A percentile compares a stretch with the other conserved stretches of the same genome.
These are phyloP conservation scores for Nymphalis urticae DNA, from an alignment of 2,888 invertebrate species.

Conservation along the genomic window DNA sequence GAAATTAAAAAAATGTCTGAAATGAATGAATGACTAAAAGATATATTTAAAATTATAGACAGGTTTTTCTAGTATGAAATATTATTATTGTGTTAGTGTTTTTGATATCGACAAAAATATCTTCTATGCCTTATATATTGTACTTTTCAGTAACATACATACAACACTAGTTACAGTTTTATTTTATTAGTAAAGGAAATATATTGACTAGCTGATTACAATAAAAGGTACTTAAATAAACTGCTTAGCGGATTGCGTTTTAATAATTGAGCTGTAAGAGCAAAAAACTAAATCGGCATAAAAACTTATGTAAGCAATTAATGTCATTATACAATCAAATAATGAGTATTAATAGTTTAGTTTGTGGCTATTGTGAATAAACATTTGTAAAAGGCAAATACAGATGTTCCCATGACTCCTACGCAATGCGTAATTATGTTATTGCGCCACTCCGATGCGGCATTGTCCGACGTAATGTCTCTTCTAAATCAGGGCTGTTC, in stretches of 20 bases:
- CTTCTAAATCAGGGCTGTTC: constrained; percentile 73
- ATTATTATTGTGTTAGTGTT: too few relatives aligned
- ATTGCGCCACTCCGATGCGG: constrained; percentile 61
- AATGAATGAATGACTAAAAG: too few relatives aligned
- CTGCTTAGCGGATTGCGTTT: background rate
- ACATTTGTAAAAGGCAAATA: constrained; percentile 32
- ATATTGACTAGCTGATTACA: background rate
- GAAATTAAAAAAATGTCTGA: too few relatives aligned
- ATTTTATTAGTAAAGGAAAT: too few relatives aligned
- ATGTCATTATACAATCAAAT: constrained; percentile 30
- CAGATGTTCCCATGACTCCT: constrained; percentile 70
- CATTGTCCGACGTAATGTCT: constrained; percentile 75
- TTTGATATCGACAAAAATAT: too few relatives aligned
- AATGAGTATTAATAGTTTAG: constrained; percentile 26
- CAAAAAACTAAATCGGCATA: background rate
- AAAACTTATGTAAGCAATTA: constrained; percentile 26
- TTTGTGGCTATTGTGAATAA: constrained; percentile 25
- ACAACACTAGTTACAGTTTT: too few relatives aligned
- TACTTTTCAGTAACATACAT: too few relatives aligned
- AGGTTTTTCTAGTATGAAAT: too few relatives aligned
- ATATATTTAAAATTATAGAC: too few relatives aligned
- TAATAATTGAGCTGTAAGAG: background rate
- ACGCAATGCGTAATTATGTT: constrained; percentile 71
- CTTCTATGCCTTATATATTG: too few relatives aligned
- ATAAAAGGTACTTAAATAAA: background rate